Base-by-base conservation (phyloP, 2,888 invertebrate species). In the Tanypteryx hageni region DNA sequence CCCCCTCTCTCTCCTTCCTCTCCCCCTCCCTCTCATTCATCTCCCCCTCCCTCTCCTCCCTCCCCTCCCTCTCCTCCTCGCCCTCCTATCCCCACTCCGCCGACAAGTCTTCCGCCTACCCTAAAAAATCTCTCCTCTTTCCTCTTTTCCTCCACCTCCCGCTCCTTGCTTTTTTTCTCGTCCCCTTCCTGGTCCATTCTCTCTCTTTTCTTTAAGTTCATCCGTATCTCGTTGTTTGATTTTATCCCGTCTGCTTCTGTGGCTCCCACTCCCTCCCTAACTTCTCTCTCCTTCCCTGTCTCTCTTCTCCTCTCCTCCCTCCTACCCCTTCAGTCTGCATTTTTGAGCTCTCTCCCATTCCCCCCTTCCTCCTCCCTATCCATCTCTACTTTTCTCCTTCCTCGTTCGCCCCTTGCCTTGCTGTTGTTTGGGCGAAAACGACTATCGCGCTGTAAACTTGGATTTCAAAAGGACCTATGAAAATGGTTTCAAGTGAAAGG, bases 181-280 rank as follows among this genome's bases (percentile, higher is more conserved):
- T 11, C 44, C 14, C 31, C 56, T 7, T 64, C 64, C 57, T 57
- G 18, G 44, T 82, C 82, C 16, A 5, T 11, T 83, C 31, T 57
- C n/a, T 27, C 83, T 18, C 83, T n/a, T 56, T 16, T 57, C 8
- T 7, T 18, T 44, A 16, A 16, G 9, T n/a, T 13, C 9, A 5
- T n/a, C 14, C 58, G 44, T 84, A 59, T 68, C 89, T 61, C 44
- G 44, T 16, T n/a, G 44, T 76, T 76, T 76, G 76, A 76, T 76
- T 76, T 76, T 76, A 27, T 27, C 11, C 68, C 68, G 68, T 44
- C 68, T n/a, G n/a, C 68, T 68, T 7, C 13, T 76, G n/a, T n/a
- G 0, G 3, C 22, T 22, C n/a, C 22, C n/a, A 7, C 64, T 14
- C 64, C n/a, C 64, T 64, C 64, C 64, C 76, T 18, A 13, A 9